Conservation (phyloP, 2,888 invertebrate genomes). For the Teinopalpus imperialis region DNA sequence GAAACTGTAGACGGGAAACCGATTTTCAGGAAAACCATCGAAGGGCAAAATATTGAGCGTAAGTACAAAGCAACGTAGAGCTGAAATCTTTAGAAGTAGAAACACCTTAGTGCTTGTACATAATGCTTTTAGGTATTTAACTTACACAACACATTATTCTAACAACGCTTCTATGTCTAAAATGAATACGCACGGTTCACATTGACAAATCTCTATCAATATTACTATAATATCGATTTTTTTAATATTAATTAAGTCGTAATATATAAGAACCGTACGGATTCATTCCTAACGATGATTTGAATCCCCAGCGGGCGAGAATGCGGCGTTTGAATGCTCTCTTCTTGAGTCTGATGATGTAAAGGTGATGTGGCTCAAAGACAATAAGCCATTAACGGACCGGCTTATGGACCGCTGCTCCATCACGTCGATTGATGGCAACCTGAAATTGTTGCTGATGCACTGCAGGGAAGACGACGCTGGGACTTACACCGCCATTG, state of each 20-base stretch:
- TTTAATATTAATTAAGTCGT: too few species aligned
- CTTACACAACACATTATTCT: conserved; percentile 68
- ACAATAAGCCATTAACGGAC: conserved; percentile 91
- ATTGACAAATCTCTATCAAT: too few species aligned
- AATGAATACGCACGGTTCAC: conserved; percentile 52
- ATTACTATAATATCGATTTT: conserved; percentile 15
- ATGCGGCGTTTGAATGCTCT: conserved; percentile 90
- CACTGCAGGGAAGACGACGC: conserved; percentile 90
- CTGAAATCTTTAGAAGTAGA: conserved; percentile 48
- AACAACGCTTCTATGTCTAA: conserved; percentile 57
- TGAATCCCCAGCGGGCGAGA: conserved; percentile 89
- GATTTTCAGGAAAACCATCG: conserved; percentile 87
- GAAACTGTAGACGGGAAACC: conserved; percentile 83
- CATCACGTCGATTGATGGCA: conserved; percentile 79
- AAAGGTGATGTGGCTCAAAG: conserved; percentile 91
- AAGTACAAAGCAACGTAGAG: conserved; percentile 70
- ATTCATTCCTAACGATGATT: conserved; percentile 49
- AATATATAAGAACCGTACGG: conserved; percentile 52
- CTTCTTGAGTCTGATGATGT: conserved; percentile 83
- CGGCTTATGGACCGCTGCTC: conserved; percentile 88
- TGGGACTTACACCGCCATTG: conserved; percentile 95
- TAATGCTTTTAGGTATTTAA: conserved; percentile 72
- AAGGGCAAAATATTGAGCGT: conserved; percentile 91
- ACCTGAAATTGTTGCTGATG: conserved; percentile 87
- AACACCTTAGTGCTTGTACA: conserved; percentile 74